Percentiles rank a stretch among this genome's conserved stretches.
These are phyloP conservation scores for Axis porcinus DNA, from an alignment of 2,113 vertebrate species.

Conservation along the genomic window DNA sequence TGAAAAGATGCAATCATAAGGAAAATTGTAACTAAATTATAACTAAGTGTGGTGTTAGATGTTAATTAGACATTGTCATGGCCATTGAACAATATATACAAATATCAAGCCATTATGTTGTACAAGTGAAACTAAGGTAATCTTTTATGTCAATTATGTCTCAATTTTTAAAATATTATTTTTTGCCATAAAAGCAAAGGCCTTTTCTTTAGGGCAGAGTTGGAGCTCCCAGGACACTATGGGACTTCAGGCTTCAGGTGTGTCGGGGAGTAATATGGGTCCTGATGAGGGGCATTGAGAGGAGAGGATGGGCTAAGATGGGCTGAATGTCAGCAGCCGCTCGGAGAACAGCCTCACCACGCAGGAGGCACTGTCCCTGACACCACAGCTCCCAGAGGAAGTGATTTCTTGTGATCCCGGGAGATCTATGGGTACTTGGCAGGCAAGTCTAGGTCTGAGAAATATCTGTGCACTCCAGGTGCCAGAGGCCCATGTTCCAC, in stretches of 20 bases:
- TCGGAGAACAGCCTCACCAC: not conserved
- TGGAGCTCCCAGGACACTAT: not conserved
- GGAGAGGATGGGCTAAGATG: not conserved
- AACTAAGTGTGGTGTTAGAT: not conserved
- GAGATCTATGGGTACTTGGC: no score
- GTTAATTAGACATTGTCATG: not conserved
- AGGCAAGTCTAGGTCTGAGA: not conserved
- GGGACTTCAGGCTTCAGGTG: not conserved
- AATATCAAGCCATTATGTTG: not conserved
- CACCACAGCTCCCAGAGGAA: not conserved
- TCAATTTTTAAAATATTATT: not conserved
- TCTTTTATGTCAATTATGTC: not conserved
- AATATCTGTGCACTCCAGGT: not conserved
- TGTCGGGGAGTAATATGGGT: rapidly evolving
- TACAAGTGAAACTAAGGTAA: not conserved
- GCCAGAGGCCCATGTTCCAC: not conserved
- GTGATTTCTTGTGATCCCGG: rapidly evolving
- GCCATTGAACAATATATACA: not conserved
- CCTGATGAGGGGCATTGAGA: not conserved
- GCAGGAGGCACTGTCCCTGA: rapidly evolving
- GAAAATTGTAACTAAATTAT: not conserved
- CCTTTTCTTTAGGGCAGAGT: no score
- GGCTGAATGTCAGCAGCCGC: rapidly evolving
- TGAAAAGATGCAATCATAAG: not conserved
- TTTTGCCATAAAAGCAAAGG: not conserved